Conservation (phyloP, 1,140 invertebrate genomes). For the Eufriesea mexicana region DNA sequence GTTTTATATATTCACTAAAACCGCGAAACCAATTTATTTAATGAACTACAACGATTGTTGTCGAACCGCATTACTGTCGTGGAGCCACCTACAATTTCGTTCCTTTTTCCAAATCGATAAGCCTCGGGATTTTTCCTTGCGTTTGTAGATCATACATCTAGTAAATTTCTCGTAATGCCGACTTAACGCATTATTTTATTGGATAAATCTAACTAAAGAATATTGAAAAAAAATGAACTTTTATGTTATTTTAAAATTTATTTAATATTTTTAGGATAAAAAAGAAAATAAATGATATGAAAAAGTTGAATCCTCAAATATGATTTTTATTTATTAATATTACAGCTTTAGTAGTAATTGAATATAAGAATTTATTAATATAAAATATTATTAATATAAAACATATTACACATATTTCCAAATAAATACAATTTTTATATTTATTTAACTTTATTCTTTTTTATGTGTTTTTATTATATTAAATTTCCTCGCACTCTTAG, state of each 20-base stretch:
- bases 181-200: background rate
- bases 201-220: background rate
- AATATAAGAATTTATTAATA: background rate
- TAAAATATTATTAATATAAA: background rate
- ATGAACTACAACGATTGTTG: slow-evolving; percentile 37
- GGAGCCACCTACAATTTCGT: slow-evolving; percentile 56
- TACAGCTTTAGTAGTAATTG: background rate
- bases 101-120: slow-evolving; percentile 53
- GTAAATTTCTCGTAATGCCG: slow-evolving; percentile 17
- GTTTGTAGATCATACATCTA: slow-evolving; percentile 5
- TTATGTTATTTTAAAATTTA: background rate
- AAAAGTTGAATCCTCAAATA: no score
- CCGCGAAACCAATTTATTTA: slow-evolving; percentile 41
- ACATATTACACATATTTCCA: background rate
- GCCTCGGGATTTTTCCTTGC: slow-evolving; percentile 26
- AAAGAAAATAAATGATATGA: background rate
- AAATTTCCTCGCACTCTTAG: background rate
- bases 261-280: background rate
- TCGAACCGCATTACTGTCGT: slow-evolving; percentile 45
- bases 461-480: background rate
- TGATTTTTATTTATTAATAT: background rate
- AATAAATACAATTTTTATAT: background rate
- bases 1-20: background rate
- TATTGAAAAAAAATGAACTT: background rate
- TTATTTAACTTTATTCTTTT: background rate